phyloP scores from a whole-genome alignment of 2,797 vertebrate genomes.

The Gallinago stenura region DNA sequence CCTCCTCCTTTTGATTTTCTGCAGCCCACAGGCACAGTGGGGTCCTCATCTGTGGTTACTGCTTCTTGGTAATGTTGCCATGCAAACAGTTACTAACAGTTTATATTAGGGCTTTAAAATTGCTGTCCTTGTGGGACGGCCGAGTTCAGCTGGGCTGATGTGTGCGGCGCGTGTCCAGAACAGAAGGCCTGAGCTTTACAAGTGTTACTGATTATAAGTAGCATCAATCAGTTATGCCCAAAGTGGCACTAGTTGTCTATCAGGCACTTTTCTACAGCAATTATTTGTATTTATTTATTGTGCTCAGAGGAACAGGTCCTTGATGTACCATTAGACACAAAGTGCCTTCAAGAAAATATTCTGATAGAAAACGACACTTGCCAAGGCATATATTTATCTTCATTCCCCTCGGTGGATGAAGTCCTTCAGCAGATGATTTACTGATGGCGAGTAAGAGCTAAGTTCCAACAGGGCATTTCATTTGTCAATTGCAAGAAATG shows the following conservation, averaged over 20 bases:
- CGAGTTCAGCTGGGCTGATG: background rate
- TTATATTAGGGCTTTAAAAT: background rate
- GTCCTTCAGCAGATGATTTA: conserved; percentile 31
- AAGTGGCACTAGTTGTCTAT: background rate
- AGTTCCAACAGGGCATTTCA: conserved; percentile 1
- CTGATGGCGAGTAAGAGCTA: conserved; percentile 4
- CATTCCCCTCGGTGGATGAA: conserved; percentile 10
- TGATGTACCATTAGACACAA: background rate
- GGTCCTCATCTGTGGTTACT: background rate
- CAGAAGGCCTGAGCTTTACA: background rate
- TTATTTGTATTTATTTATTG: conserved; percentile 60
- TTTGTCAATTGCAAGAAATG: conserved; percentile 50
- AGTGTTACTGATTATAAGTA: background rate
- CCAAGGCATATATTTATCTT: conserved; percentile 39
- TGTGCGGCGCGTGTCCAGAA: background rate
- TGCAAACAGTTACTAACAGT: background rate
- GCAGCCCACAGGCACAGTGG: background rate
- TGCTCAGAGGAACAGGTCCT: conserved; percentile 3
- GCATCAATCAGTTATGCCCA: conserved; percentile 1
- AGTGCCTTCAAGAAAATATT: conserved; percentile 48
- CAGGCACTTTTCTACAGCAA: background rate
- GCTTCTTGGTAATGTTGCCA: background rate
- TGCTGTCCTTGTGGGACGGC: background rate
- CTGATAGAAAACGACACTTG: conserved; percentile 13
- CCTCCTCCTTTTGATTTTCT: background rate